Evolutionary conservation across 2,797 vertebrate genomes (phyloP).

Genomic region (Staurois parvus): DNA sequence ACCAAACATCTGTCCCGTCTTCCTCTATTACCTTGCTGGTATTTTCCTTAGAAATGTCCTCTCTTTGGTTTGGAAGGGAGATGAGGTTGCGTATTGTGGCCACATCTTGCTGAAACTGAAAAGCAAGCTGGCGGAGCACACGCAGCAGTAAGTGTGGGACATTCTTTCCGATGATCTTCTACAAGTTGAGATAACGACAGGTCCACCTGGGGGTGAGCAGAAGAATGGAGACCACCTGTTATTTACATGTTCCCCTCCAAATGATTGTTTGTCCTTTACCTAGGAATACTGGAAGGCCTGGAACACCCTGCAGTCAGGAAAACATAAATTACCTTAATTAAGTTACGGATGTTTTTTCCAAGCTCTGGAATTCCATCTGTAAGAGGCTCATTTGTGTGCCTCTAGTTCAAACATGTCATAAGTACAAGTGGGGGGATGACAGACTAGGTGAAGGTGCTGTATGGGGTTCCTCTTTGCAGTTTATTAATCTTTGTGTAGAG

Average conservation of each 20-base stretch:
- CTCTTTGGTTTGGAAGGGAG: slow-evolving; percentile 72
- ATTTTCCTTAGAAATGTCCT: slow-evolving; percentile 13
- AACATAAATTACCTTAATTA: slow-evolving; percentile 51
- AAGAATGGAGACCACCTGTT: slow-evolving; percentile 11
- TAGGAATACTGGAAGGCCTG: slow-evolving; percentile 12
- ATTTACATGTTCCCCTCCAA: not conserved
- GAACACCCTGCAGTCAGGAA: slow-evolving; percentile 35
- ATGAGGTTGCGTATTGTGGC: slow-evolving; percentile 91
- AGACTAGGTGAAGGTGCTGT: slow-evolving; percentile 41
- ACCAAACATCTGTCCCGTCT: not conserved
- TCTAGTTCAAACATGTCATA: slow-evolving; percentile 32
- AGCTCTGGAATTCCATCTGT: slow-evolving; percentile 6
- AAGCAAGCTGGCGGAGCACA: slow-evolving; percentile 86
- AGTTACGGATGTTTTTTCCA: slow-evolving; percentile 25
- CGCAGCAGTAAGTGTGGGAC: slow-evolving; percentile 87
- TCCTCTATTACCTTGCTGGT: not conserved
- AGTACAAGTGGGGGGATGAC: slow-evolving; percentile 22
- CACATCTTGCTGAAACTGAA: slow-evolving; percentile 87
- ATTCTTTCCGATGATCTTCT: slow-evolving; percentile 85
- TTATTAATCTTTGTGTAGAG: slow-evolving; percentile 9
- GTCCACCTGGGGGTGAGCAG: not conserved
- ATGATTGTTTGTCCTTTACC: slow-evolving; percentile 19
- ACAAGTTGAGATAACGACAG: slow-evolving; percentile 84
- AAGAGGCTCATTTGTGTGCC: slow-evolving; percentile 40
- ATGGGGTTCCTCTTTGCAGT: not conserved